These are phyloP conservation scores for Drosophila biarmipes DNA, from an alignment of 1,140 invertebrate genomes.

Conservation along the genomic window DNA sequence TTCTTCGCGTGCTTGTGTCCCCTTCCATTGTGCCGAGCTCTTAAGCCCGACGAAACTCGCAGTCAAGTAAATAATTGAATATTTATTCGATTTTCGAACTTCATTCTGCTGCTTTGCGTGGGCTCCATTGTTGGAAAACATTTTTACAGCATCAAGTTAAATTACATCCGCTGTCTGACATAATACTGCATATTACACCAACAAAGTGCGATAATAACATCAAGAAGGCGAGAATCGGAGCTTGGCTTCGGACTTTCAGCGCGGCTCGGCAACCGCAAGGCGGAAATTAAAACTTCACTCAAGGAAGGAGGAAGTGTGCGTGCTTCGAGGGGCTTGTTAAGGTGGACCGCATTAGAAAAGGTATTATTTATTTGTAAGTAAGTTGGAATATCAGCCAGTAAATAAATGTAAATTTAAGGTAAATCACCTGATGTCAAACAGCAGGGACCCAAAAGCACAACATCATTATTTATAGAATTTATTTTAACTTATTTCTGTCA, in stretches of 20 bases:
- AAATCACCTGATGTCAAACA: background rate
- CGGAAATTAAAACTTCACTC: conserved; percentile 73
- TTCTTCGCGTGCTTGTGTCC: conserved; percentile 9
- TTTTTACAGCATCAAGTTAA: conserved; percentile 36
- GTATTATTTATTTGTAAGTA: too few relatives aligned
- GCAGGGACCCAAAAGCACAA: too few relatives aligned
- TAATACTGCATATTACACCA: conserved; percentile 38
- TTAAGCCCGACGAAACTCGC: conserved; percentile 19
- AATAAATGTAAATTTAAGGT: too few relatives aligned
- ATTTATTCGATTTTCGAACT: conserved; percentile 67
- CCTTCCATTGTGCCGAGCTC: conserved; percentile 21
- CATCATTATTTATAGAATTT: too few relatives aligned
- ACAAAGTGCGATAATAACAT: conserved; percentile 29
- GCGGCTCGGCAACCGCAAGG: conserved; percentile 55
- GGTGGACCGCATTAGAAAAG: background rate
- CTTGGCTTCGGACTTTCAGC: conserved; percentile 24
- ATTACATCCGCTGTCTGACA: conserved; percentile 48
- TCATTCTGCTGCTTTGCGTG: conserved; percentile 33
- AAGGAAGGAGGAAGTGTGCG: conserved; percentile 6
- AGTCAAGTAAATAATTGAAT: conserved; percentile 64
- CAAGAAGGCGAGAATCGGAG: background rate
- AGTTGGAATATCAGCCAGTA: too few relatives aligned
- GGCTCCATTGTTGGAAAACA: conserved; percentile 33
- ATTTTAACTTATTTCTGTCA: too few relatives aligned
- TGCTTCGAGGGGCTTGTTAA: background rate